Evolutionary conservation across 2,797 vertebrate species (phyloP).

Genomic region (Pantherophis vulpinus): DNA sequence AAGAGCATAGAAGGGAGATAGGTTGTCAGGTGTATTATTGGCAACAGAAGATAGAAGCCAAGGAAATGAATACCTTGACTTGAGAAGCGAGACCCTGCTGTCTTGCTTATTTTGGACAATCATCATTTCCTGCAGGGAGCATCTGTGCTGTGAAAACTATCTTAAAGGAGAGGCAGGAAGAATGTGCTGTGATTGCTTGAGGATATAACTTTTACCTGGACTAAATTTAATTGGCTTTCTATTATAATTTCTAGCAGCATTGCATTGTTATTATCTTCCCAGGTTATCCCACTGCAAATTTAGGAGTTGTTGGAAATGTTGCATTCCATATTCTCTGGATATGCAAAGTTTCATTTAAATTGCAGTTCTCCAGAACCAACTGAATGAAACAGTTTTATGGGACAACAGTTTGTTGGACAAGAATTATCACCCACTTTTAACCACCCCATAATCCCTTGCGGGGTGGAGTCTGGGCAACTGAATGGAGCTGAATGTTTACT

Average conservation of each 20-base stretch:
- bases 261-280: neutral
- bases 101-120: constrained; percentile 34
- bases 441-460: too few species aligned
- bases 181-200: constrained; percentile 31
- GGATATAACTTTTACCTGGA: neutral
- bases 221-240: constrained; percentile 12
- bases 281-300: neutral
- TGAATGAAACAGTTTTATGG: neutral
- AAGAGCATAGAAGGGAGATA: neutral
- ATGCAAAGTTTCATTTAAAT: accelerated
- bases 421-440: neutral
- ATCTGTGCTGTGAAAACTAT: constrained; percentile 11
- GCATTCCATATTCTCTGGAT: neutral
- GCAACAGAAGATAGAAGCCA: constrained; percentile 39
- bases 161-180: constrained; percentile 3
- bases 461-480: too few species aligned
- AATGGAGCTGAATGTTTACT: too few species aligned
- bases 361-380: neutral
- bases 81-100: constrained; percentile 34
- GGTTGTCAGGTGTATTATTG: constrained; percentile 14
- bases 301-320: neutral
- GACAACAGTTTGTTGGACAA: neutral
- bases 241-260: neutral
- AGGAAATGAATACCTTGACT: constrained; percentile 21
- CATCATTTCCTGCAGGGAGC: constrained; percentile 43